Conservation (phyloP, 2,113 vertebrate genomes). For the Onychostruthus taczanowskii region DNA sequence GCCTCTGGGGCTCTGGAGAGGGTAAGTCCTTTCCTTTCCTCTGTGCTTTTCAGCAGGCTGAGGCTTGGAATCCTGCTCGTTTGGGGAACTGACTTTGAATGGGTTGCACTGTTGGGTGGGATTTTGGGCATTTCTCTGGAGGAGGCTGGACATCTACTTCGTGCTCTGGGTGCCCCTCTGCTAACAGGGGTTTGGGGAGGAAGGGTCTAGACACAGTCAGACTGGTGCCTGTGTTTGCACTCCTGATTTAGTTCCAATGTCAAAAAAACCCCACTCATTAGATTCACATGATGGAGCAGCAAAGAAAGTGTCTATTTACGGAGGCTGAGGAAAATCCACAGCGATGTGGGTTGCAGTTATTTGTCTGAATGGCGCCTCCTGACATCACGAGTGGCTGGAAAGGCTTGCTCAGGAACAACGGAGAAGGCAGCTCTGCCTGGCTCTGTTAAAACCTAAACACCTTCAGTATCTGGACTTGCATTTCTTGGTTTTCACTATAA, state of each 20-base stretch:
- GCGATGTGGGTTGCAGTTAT: constrained; percentile 11
- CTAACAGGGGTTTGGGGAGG: neutral
- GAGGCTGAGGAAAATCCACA: neutral
- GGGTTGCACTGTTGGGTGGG: neutral
- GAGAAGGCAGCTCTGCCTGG: neutral
- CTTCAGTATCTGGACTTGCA: neutral
- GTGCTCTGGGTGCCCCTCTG: rapidly evolving
- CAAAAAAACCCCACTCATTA: neutral
- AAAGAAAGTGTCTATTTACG: constrained; percentile 43
- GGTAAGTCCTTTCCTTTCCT: neutral
- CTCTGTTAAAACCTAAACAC: neutral
- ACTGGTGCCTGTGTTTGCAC: neutral
- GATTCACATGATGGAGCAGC: constrained; percentile 18
- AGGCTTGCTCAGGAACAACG: neutral
- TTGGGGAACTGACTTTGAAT: neutral
- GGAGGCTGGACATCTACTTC: neutral
- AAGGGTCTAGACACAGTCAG: neutral
- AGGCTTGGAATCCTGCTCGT: neutral
- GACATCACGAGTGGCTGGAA: constrained; percentile 23
- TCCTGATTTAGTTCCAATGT: neutral
- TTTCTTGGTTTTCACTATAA: neutral
- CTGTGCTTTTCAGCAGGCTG: neutral
- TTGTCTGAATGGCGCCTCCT: constrained; percentile 2
- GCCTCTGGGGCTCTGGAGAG: neutral
- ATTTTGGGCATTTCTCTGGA: neutral